phyloP scores from a whole-genome alignment of 2,797 vertebrate species.

The Smutsia gigantea region DNA sequence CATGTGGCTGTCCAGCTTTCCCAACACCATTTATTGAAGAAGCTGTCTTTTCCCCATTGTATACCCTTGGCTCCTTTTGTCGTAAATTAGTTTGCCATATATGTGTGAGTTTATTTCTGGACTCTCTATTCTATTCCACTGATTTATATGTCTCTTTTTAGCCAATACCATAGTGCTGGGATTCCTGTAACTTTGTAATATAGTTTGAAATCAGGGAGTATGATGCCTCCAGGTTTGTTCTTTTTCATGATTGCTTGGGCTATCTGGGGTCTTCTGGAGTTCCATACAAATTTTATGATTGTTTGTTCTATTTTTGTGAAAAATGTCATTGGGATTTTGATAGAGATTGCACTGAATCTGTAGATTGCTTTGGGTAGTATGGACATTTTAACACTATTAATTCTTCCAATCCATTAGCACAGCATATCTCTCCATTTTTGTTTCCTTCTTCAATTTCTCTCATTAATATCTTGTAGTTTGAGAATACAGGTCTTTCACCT shows the following conservation, averaged over 20 bases:
- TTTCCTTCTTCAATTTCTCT: not conserved
- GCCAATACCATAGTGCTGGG: not conserved
- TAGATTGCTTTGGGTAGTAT: not conserved
- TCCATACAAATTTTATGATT: not conserved
- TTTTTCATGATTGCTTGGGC: not conserved
- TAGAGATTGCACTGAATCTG: not conserved
- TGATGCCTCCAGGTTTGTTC: not conserved
- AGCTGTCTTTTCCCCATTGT: not conserved
- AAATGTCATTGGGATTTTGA: not conserved
- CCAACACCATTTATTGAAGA: not conserved
- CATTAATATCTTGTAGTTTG: not conserved
- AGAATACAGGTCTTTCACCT: not conserved
- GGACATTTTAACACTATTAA: not conserved
- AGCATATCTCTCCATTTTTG: not conserved
- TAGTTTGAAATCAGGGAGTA: not conserved
- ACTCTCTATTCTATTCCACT: not conserved
- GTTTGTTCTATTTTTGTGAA: not conserved
- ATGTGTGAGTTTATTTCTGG: not conserved
- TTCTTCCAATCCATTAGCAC: not conserved
- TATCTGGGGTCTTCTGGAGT: not conserved
- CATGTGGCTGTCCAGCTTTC: not conserved
- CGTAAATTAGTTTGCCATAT: not conserved
- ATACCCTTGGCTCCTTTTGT: not conserved
- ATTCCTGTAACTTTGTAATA: not conserved
- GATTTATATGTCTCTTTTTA: not conserved